Conservation (phyloP, 1,140 invertebrate genomes). For the Apis mellifera region Amel_HAv3.1 CM009939.2:10045501-10046000, state of each 20-base stretch:
- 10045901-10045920: not conserved
- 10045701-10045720: not conserved
- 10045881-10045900: no score
- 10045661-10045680: not conserved
- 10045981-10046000: constrained; percentile 49
- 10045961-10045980: not conserved
- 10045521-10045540: constrained; percentile 18
- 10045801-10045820: not conserved
- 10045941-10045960: no score
- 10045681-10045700: constrained; percentile 38
- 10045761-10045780: not conserved
- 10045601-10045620: constrained; percentile 7
- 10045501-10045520: constrained; percentile 41
- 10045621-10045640: not conserved
- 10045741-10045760: not conserved
- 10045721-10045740: not conserved
- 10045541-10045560: constrained; percentile 9
- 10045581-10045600: constrained; percentile 10
- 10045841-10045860: not conserved
- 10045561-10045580: constrained; percentile 22
- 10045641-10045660: not conserved
- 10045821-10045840: not conserved
- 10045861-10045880: no score
- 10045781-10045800: not conserved
- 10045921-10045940: not conserved